Evolutionary conservation across 30 jellyfish, hydroid and myxozoan genomes (phyloP).

Genomic region (Clytia hemisphaerica): DNA sequence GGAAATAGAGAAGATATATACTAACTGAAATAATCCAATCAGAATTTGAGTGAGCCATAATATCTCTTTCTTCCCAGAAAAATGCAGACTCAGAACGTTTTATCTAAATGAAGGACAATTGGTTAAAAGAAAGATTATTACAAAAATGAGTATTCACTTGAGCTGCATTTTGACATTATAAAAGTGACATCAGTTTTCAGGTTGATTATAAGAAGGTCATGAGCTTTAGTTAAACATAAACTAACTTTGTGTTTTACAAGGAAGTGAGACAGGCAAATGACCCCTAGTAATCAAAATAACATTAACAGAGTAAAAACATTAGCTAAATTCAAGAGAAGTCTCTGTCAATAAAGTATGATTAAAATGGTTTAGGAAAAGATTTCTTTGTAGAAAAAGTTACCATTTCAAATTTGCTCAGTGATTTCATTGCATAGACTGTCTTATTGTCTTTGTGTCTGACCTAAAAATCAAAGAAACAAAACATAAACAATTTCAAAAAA

Average conservation of each 20-base stretch:
- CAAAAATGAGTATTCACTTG: no score
- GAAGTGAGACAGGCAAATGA: no score
- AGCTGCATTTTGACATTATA: no score
- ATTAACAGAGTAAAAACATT: no score
- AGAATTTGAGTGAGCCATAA: constrained; percentile 98
- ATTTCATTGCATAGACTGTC: constrained; percentile 91
- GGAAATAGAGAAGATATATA: neutral
- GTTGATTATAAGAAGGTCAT: no score
- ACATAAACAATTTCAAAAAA: neutral
- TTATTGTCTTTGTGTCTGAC: constrained; percentile 89
- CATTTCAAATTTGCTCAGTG: constrained; percentile 94
- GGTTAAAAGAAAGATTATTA: neutral
- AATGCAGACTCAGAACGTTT: constrained; percentile 94
- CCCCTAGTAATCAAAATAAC: no score
- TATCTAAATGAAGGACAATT: constrained; percentile 28
- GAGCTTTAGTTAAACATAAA: no score
- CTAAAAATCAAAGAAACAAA: constrained; percentile 28
- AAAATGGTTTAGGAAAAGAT: neutral
- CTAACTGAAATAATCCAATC: constrained; percentile 95
- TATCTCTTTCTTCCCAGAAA: constrained; percentile 98
- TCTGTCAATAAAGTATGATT: neutral
- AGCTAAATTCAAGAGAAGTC: no score
- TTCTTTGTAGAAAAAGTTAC: constrained; percentile 27
- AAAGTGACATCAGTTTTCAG: no score
- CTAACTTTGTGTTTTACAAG: no score